Conservation (phyloP, 2,113 vertebrate species). For the Grallaria varia region DNA sequence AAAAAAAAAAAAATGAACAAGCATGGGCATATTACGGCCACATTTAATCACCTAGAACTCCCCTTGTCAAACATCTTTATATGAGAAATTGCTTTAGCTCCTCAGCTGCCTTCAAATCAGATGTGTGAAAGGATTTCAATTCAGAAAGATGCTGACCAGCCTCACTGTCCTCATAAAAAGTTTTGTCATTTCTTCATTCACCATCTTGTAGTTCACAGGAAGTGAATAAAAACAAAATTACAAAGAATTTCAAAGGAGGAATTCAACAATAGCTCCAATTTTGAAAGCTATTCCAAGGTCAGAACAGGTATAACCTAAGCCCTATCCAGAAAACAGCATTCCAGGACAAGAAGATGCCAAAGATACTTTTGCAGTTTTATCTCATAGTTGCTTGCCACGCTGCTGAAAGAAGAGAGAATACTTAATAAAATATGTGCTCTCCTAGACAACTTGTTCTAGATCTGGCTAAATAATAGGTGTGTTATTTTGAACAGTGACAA, state of each 20-base stretch:
- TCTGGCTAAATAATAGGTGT: background rate
- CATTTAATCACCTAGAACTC: constrained; percentile 1
- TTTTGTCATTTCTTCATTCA: background rate
- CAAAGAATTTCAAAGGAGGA: background rate
- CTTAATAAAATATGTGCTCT: background rate
- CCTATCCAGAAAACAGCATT: background rate
- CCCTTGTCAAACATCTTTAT: background rate
- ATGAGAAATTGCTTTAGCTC: background rate
- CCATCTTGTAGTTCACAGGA: background rate
- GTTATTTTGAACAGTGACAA: background rate
- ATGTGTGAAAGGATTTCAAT: background rate
- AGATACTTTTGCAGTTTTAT: background rate
- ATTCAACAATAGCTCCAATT: background rate
- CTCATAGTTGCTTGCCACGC: background rate
- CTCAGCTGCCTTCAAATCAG: background rate
- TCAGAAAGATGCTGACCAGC: background rate
- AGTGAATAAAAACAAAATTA: background rate
- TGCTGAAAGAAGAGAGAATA: background rate
- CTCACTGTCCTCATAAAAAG: background rate
- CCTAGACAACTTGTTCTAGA: background rate
- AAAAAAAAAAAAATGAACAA: background rate
- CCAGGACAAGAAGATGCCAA: background rate
- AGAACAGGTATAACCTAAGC: background rate
- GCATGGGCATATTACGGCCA: background rate
- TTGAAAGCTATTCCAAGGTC: background rate